Conservation (phyloP, 2,888 invertebrate genomes). For the Acronicta psi region DNA sequence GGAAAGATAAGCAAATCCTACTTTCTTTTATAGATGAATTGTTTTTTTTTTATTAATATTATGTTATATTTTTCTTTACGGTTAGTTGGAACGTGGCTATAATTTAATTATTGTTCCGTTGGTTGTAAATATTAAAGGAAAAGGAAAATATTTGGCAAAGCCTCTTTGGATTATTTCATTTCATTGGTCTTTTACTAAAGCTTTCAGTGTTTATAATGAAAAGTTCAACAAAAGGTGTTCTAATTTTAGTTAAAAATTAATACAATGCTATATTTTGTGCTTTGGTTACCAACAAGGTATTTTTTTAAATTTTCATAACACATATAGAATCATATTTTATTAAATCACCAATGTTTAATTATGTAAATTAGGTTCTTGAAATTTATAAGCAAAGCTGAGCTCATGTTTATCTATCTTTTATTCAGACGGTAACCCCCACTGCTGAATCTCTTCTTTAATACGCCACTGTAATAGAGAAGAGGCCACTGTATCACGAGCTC, state of each 20-base stretch:
- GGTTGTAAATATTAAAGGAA: neutral
- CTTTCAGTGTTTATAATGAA: slow-evolving; percentile 16
- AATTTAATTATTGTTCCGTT: neutral
- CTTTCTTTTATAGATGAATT: slow-evolving; percentile 4
- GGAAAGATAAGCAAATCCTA: too few species aligned
- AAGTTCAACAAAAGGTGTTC: slow-evolving; percentile 26
- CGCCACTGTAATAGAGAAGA: too few species aligned
- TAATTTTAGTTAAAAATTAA: slow-evolving; percentile 4
- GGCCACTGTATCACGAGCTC: too few species aligned
- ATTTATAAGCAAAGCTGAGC: too few species aligned
- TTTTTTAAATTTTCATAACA: neutral
- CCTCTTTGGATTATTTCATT: slow-evolving; percentile 15
- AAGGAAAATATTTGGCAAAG: neutral
- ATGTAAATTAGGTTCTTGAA: too few species aligned
- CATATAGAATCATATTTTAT: too few species aligned
- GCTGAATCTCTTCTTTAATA: too few species aligned
- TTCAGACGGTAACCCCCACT: too few species aligned
- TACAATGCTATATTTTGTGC: neutral
- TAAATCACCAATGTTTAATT: too few species aligned
- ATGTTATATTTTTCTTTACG: slow-evolving; percentile 31
- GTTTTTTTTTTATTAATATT: slow-evolving; percentile 6
- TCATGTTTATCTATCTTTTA: too few species aligned
- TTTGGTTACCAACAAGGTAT: neutral
- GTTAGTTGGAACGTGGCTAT: slow-evolving; percentile 3
- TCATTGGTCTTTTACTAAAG: slow-evolving; percentile 14